A percentile compares a stretch with the other conserved stretches of the same genome.
phyloP scores from a whole-genome alignment of 2,797 vertebrate species.

The Hoplostethus mediterraneus region DNA sequence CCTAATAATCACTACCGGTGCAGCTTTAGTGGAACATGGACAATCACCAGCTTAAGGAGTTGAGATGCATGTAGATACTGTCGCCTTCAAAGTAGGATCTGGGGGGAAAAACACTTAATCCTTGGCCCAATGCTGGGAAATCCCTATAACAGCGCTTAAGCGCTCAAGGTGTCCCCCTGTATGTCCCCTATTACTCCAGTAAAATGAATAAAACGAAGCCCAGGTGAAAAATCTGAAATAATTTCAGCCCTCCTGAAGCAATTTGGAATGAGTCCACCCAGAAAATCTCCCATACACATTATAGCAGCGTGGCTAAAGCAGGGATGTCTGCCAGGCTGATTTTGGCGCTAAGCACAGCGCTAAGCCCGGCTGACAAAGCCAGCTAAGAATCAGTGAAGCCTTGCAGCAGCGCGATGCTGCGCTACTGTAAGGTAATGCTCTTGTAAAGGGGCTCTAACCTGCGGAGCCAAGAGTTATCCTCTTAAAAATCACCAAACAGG shows the following conservation, averaged over 20 bases:
- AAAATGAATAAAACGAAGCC: conserved; percentile 45
- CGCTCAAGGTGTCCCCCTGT: conserved; percentile 42
- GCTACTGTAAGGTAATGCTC: conserved; percentile 58
- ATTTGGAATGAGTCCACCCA: conserved; percentile 53
- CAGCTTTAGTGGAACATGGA: conserved; percentile 53
- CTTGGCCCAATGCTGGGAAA: conserved; percentile 62
- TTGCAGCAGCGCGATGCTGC: conserved; percentile 57
- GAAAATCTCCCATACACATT: conserved; percentile 53
- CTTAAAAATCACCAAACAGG: conserved; percentile 63
- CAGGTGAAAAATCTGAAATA: conserved; percentile 62
- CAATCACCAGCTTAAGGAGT: conserved; percentile 50
- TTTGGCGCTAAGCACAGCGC: conserved; percentile 54
- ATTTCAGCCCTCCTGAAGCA: conserved; percentile 49
- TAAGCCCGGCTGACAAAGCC: conserved; percentile 73
- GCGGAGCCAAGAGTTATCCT: conserved; percentile 62
- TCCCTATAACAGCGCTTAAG: conserved; percentile 54
- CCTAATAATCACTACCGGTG: conserved; percentile 42
- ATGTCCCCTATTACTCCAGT: conserved; percentile 33
- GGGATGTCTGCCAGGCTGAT: conserved; percentile 65
- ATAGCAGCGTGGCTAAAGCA: conserved; percentile 49
- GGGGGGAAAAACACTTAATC: conserved; percentile 58
- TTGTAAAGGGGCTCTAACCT: conserved; percentile 61
- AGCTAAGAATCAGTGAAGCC: conserved; percentile 71
- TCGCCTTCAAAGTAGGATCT: conserved; percentile 52
- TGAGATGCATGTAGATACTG: conserved; percentile 32